These are phyloP conservation scores for Acronicta alni DNA, from an alignment of 2,888 invertebrate genomes.

Conservation along the genomic window DNA sequence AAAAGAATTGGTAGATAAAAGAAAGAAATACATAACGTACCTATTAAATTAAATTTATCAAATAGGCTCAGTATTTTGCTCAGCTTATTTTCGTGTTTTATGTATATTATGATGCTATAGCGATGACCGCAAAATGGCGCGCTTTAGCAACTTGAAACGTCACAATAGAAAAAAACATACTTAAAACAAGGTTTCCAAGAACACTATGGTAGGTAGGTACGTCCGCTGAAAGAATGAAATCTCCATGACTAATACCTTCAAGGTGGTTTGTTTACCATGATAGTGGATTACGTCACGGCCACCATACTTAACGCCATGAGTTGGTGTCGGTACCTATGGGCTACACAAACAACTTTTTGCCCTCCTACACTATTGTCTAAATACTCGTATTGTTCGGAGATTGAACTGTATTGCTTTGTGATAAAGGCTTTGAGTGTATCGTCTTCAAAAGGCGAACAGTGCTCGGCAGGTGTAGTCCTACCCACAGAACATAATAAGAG, in stretches of 20 bases:
- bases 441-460: no score
- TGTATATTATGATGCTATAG: background rate
- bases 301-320: slow-evolving; percentile 38
- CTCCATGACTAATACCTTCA: slow-evolving; percentile 51
- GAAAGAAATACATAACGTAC: no score
- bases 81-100: no score
- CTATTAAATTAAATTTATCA: no score
- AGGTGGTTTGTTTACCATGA: slow-evolving; percentile 43
- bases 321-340: slow-evolving; percentile 44
- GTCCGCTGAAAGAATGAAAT: slow-evolving; percentile 40
- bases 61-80: no score
- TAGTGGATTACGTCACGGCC: slow-evolving; percentile 38
- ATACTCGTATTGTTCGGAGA: slow-evolving; percentile 23
- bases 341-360: slow-evolving; percentile 69
- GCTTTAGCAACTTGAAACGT: background rate
- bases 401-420: slow-evolving; percentile 24
- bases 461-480: background rate
- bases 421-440: slow-evolving; percentile 12
- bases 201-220: slow-evolving; percentile 13
- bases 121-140: slow-evolving; percentile 6
- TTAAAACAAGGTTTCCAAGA: slow-evolving; percentile 29
- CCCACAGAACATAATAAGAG: background rate
- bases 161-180: slow-evolving; percentile 26
- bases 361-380: slow-evolving; percentile 41
- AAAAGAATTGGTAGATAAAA: no score